These are phyloP conservation scores for Aurelia sp. DNA, from an alignment of 30 jellyfish, hydroid and myxozoan species.

Conservation along the genomic window DNA sequence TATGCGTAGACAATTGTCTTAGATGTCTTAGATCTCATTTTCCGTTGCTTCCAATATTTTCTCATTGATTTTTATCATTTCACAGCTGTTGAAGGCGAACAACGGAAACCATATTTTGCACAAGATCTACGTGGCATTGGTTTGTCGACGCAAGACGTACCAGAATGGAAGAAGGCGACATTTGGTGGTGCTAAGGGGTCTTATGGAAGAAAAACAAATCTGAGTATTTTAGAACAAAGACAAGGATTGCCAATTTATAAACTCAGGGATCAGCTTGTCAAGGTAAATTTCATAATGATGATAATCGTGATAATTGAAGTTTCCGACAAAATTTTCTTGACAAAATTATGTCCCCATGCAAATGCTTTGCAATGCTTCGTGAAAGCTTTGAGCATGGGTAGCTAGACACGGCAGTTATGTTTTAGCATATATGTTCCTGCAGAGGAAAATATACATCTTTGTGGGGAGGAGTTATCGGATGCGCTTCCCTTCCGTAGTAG, in stretches of 20 bases:
- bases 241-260: conserved; percentile 94
- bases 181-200: conserved; percentile 97
- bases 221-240: conserved; percentile 92
- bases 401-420: too few relatives aligned
- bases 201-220: conserved; percentile 87
- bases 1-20: too few relatives aligned
- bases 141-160: conserved; percentile 88
- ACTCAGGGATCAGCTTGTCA: conserved; percentile 84
- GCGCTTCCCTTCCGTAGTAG: too few relatives aligned
- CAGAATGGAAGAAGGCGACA: conserved; percentile 99
- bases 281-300: conserved; percentile 50
- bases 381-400: too few relatives aligned
- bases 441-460: too few relatives aligned
- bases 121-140: conserved; percentile 95
- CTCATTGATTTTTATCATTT: neutral
- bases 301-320: neutral
- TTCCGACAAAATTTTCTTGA: too few relatives aligned
- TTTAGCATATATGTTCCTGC: too few relatives aligned
- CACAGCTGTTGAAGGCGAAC: conserved; percentile 95
- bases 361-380: too few relatives aligned
- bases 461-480: too few relatives aligned
- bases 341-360: too few relatives aligned
- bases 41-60: too few relatives aligned
- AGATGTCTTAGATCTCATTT: too few relatives aligned
- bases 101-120: conserved; percentile 94